Conservation (phyloP, 2,888 invertebrate genomes). For the Lasioglossum figueresi region DNA sequence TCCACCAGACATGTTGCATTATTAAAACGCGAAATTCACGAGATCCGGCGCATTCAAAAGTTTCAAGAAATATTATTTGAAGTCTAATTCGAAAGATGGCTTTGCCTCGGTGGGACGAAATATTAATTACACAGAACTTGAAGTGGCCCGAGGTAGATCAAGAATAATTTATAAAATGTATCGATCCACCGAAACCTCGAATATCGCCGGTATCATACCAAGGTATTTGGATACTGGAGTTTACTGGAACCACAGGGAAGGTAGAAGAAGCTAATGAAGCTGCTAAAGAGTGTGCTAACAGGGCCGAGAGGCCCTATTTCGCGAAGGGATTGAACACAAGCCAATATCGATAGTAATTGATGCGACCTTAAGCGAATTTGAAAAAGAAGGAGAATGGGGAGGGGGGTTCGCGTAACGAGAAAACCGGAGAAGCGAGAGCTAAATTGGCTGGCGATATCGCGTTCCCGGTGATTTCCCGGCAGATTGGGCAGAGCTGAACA, state of each 20-base stretch:
- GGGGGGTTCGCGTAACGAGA: not conserved
- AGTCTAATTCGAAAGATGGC: not conserved
- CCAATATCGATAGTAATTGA: not conserved
- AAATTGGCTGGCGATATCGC: not conserved
- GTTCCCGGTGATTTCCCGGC: not conserved
- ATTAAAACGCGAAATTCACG: not conserved
- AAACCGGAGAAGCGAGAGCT: not conserved
- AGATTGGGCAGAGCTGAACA: slow-evolving; percentile 3
- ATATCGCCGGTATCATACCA: too few relatives aligned
- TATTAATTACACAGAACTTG: not conserved
- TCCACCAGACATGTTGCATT: not conserved
- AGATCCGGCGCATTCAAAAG: not conserved
- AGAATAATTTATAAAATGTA: not conserved
- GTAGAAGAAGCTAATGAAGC: not conserved
- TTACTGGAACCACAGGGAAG: not conserved
- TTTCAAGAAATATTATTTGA: not conserved
- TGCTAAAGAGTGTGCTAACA: not conserved
- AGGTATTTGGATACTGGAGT: not conserved
- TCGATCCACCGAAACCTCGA: not conserved
- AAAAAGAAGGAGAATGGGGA: not conserved
- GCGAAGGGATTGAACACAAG: not conserved
- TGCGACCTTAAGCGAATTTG: not conserved
- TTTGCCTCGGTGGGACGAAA: too few relatives aligned
- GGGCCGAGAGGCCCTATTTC: not conserved
- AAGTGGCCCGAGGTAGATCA: not conserved